Conservation (phyloP, 1,140 invertebrate genomes). For the Drosophila lowei region DNA sequence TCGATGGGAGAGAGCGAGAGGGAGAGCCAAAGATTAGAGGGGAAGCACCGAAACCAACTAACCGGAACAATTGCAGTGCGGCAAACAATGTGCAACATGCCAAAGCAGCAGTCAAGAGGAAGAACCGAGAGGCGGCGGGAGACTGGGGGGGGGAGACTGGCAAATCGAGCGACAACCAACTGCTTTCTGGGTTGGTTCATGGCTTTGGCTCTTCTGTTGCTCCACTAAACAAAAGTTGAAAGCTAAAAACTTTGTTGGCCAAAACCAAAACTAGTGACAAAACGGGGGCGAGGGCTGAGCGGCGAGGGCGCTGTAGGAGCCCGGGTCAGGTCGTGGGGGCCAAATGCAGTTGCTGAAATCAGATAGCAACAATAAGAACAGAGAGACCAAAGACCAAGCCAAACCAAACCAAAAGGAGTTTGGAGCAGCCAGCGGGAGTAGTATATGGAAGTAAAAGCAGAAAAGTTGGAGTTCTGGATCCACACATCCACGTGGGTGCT, state of each 20-base stretch:
- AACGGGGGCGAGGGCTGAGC: background rate
- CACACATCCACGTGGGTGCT: no score
- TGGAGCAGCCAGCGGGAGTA: background rate
- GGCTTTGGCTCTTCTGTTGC: conserved; percentile 55
- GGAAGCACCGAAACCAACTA: conserved; percentile 49
- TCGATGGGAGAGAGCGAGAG: conserved; percentile 2
- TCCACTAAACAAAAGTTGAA: conserved; percentile 58
- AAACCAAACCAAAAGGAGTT: conserved; percentile 12
- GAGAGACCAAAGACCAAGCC: conserved; percentile 37
- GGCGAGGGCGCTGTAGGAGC: background rate
- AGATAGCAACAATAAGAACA: conserved; percentile 44
- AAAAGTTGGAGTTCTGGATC: no score
- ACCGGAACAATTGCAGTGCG: conserved; percentile 75
- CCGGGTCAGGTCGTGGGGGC: conserved; percentile 52
- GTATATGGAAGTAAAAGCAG: background rate
- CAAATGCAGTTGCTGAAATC: conserved; percentile 67
- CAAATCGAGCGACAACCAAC: conserved; percentile 76
- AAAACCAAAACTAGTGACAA: conserved; percentile 50
- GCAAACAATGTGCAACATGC: conserved; percentile 72
- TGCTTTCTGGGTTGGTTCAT: conserved; percentile 54
- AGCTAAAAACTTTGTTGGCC: conserved; percentile 59
- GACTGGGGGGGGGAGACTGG: conserved; percentile 19
- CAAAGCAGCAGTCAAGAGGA: conserved; percentile 26
- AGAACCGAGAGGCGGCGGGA: background rate
- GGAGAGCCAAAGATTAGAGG: conserved; percentile 22